These are phyloP conservation scores for Trematocara marginatum DNA, from an alignment of 2,113 vertebrate genomes.

Conservation along the genomic window DNA sequence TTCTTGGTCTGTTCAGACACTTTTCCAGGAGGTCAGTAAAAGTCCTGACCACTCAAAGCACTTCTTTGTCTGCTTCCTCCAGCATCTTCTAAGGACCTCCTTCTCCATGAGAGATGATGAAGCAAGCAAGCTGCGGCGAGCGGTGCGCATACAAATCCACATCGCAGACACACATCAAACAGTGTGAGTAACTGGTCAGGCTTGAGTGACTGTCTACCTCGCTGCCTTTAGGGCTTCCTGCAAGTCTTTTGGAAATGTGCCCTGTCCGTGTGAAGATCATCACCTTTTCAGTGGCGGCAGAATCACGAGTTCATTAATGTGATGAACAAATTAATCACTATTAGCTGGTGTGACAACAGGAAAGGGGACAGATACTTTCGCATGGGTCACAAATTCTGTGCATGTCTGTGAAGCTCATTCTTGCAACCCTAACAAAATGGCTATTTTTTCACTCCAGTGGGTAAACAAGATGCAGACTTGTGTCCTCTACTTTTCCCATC, in stretches of 20 bases:
- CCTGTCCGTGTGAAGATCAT: conserved; percentile 39
- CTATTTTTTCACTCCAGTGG: conserved; percentile 11
- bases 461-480: conserved; percentile 50
- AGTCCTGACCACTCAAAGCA: not conserved
- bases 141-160: not conserved
- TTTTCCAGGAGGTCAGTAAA: not conserved
- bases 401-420: conserved; percentile 28
- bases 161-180: conserved; percentile 33
- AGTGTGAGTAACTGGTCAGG: conserved; percentile 28
- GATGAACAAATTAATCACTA: conserved; percentile 19
- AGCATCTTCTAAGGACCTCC: not conserved
- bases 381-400: conserved; percentile 38
- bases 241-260: conserved; percentile 31
- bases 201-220: not conserved
- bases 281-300: not conserved
- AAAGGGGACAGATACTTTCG: conserved; percentile 40
- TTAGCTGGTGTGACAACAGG: conserved; percentile 21
- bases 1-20: not conserved
- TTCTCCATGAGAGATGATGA: not conserved
- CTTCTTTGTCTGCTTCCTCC: conserved; percentile 19
- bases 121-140: not conserved
- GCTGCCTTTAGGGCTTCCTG: not conserved
- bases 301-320: conserved; percentile 19
- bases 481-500: conserved; percentile 9
- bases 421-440: conserved; percentile 18